These are phyloP conservation scores for Ctenomys sociabilis DNA, from an alignment of 2,113 vertebrate genomes.

Conservation along the genomic window DNA sequence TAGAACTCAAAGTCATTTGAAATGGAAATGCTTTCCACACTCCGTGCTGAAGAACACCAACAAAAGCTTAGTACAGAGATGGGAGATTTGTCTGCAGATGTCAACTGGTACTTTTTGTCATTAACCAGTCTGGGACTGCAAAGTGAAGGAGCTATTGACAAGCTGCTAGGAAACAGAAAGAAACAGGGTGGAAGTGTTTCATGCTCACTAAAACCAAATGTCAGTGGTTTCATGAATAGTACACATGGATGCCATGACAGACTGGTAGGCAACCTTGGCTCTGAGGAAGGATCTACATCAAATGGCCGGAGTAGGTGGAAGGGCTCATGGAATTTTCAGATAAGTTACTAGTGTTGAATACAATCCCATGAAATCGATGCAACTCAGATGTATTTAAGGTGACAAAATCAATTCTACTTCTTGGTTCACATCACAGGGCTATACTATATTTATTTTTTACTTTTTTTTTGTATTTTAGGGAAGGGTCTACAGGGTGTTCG, in stretches of 20 bases:
- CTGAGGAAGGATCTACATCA: background rate
- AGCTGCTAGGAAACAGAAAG: background rate
- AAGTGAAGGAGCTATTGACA: background rate
- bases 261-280: accelerated
- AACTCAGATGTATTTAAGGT: background rate
- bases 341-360: background rate
- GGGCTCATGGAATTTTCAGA: background rate
- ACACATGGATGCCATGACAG: background rate
- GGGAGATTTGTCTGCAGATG: conserved; percentile 10
- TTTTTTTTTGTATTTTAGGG: too few species aligned
- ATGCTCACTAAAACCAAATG: background rate
- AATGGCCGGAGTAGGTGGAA: background rate
- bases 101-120: background rate
- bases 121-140: background rate
- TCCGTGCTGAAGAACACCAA: background rate
- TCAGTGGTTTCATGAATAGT: background rate
- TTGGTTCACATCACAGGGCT: background rate
- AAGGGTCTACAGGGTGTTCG: too few species aligned
- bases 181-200: background rate
- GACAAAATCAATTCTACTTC: background rate
- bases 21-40: conserved; percentile 63
- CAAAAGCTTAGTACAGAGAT: background rate
- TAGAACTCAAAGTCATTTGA: conserved; percentile 54
- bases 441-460: background rate
- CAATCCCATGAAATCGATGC: background rate